These are phyloP conservation scores for Ameiurus melas DNA, from an alignment of 2,113 vertebrate species.

Conservation along the genomic window DNA sequence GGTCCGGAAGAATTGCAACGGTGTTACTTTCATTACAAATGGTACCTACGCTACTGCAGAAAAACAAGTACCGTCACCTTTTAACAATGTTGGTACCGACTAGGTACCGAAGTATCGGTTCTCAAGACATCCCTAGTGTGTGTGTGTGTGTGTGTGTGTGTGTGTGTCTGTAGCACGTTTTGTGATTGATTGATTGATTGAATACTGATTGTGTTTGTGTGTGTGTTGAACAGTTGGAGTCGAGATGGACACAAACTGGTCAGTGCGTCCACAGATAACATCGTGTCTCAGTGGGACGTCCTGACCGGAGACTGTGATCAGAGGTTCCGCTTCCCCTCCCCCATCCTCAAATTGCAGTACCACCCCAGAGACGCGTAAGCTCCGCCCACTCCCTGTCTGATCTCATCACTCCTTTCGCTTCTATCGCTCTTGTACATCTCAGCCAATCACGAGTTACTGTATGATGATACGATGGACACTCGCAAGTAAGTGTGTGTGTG, in stretches of 20 bases:
- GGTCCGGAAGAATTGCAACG: no score
- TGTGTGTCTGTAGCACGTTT: background rate
- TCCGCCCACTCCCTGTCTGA: background rate
- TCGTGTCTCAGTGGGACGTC: conserved; percentile 97
- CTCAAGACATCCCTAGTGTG: no score
- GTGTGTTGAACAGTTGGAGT: conserved; percentile 82
- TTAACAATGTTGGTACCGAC: no score
- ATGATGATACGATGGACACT: no score
- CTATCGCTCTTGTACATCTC: background rate
- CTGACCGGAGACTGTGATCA: conserved; percentile 97
- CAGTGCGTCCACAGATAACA: conserved; percentile 97
- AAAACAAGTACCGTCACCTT: no score
- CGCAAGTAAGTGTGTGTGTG: background rate
- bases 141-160: background rate
- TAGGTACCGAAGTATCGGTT: no score
- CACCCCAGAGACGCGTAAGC: conserved; percentile 96
- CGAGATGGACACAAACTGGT: conserved; percentile 97
- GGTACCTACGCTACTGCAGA: no score
- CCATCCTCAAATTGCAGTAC: conserved; percentile 94
- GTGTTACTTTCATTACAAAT: no score
- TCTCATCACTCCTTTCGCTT: background rate
- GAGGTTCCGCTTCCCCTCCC: conserved; percentile 94
- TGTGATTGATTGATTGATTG: background rate
- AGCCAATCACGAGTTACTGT: background rate
- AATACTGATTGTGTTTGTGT: background rate